These are phyloP conservation scores for Brachionus rotundiformis DNA, from an alignment of 1,140 invertebrate species.

Conservation along the genomic window DNA sequence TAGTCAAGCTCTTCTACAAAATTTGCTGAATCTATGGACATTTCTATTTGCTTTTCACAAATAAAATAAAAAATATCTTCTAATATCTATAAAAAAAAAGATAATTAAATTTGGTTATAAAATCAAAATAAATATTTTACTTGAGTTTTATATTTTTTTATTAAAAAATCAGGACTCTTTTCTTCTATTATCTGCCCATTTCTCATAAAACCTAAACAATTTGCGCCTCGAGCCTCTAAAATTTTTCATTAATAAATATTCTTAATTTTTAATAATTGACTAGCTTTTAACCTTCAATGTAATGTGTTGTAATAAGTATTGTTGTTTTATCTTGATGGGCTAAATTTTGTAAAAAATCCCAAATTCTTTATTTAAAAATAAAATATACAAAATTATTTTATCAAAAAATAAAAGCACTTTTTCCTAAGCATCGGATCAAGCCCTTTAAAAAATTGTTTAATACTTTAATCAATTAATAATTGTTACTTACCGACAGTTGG, in stretches of 20 bases:
- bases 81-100: not conserved
- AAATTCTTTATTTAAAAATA: conserved; percentile 74
- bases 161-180: conserved; percentile 79
- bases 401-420: conserved; percentile 68
- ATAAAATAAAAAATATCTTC: conserved; percentile 46
- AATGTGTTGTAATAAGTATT: conserved; percentile 89
- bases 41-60: not conserved
- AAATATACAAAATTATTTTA: not conserved
- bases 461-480: too few species aligned
- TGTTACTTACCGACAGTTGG: conserved; percentile 78
- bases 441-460: not conserved
- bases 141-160: conserved; percentile 73
- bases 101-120: not conserved
- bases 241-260: not conserved
- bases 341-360: conserved; percentile 83
- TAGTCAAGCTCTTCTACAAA: too few species aligned
- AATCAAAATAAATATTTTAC: too few species aligned
- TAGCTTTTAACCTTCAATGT: conserved; percentile 87
- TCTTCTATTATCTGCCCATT: conserved; percentile 85
- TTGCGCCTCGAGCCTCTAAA: conserved; percentile 28
- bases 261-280: too few species aligned
- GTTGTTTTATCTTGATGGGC: conserved; percentile 76
- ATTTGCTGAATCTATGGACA: not conserved
- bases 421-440: conserved; percentile 85
- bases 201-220: conserved; percentile 87